phyloP scores from a whole-genome alignment of 1,140 invertebrate genomes.

The Oreohelix idahoensis region DNA sequence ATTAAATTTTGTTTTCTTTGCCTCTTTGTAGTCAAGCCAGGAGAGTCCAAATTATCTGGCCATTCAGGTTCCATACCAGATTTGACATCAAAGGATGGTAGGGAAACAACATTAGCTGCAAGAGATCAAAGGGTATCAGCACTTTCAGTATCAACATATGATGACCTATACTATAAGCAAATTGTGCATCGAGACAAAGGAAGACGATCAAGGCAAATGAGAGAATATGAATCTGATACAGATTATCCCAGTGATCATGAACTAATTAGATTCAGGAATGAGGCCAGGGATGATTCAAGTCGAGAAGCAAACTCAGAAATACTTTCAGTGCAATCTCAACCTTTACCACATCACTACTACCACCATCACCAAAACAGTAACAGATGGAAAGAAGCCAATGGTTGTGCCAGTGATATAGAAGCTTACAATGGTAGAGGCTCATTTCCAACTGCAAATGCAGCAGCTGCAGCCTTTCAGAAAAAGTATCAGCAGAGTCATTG shows the following conservation, averaged over 20 bases:
- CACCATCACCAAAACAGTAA: neutral
- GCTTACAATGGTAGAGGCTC: conserved; percentile 47
- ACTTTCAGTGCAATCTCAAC: conserved; percentile 42
- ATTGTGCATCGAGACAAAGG: conserved; percentile 43
- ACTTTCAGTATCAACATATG: neutral
- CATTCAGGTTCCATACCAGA: conserved; percentile 19
- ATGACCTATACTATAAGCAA: conserved; percentile 45
- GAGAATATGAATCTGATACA: conserved; percentile 71
- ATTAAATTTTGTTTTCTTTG: neutral
- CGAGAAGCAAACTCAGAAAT: conserved; percentile 30
- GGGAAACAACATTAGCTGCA: neutral
- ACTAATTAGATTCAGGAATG: conserved; percentile 48
- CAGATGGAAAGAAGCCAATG: conserved; percentile 47
- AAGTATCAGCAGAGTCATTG: conserved; percentile 4
- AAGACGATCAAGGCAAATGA: conserved; percentile 47
- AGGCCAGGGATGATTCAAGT: conserved; percentile 43
- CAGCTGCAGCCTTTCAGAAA: conserved; percentile 44
- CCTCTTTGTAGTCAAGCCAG: neutral
- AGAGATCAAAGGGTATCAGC: neutral
- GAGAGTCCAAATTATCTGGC: neutral
- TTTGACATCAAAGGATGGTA: neutral
- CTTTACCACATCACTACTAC: neutral
- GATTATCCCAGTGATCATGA: conserved; percentile 69
- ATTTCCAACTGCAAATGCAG: conserved; percentile 25
- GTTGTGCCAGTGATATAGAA: conserved; percentile 68